Percentiles rank a stretch among this genome's conserved stretches.
Evolutionary conservation across 2,888 invertebrate species (phyloP).

Genomic region (Chaetoderma sp.): DNA sequence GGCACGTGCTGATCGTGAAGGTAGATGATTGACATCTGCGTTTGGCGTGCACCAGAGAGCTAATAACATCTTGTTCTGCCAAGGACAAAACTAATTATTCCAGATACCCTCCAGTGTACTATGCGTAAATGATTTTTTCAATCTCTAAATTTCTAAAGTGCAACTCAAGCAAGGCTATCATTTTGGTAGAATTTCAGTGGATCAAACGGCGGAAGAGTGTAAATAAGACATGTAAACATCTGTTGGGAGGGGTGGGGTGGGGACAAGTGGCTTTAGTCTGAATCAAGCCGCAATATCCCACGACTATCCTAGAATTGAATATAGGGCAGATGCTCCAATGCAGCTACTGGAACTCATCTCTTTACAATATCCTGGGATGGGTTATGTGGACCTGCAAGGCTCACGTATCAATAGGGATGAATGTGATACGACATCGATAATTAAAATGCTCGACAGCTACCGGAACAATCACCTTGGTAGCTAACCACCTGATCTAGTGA

Average conservation of each 20-base stretch:
- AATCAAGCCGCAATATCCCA: constrained; percentile 27
- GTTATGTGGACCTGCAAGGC: too few relatives aligned
- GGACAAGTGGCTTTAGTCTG: constrained; percentile 32
- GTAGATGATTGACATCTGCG: neutral
- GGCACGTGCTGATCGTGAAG: neutral
- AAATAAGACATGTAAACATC: constrained; percentile 38
- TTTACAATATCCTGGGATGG: neutral
- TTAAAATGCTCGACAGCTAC: constrained; percentile 16
- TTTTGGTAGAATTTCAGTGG: constrained; percentile 42
- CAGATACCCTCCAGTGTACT: neutral
- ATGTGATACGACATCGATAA: constrained; percentile 16
- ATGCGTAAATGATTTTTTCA: constrained; percentile 10
- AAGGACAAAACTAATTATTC: neutral
- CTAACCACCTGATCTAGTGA: constrained; percentile 8
- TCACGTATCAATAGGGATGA: constrained; percentile 4
- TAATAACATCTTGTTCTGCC: neutral
- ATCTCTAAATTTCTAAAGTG: constrained; percentile 22
- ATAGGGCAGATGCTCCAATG: constrained; percentile 16
- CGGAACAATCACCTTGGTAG: constrained; percentile 26
- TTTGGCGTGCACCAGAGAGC: neutral
- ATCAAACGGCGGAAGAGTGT: constrained; percentile 30
- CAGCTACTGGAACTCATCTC: constrained; percentile 5
- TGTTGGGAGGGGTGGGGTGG: constrained; percentile 31
- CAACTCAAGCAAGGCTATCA: constrained; percentile 27
- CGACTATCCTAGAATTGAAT: constrained; percentile 36